phyloP scores from a whole-genome alignment of 2,113 vertebrate genomes.

The Gymnocephalus cernua region DNA sequence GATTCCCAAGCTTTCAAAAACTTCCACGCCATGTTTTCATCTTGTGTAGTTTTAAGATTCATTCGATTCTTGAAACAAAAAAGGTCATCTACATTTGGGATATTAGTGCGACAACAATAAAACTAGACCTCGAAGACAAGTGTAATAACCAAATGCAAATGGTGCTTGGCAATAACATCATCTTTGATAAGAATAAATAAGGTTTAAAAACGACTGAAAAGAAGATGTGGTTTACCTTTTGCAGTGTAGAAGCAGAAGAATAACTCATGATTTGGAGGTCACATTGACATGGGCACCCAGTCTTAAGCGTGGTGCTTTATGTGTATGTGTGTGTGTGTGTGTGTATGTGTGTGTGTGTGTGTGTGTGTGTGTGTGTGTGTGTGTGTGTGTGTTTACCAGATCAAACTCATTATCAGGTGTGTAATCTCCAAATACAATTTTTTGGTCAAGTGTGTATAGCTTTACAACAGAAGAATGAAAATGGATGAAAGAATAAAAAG shows the following conservation, averaged over 20 bases:
- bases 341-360: background rate
- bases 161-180: background rate
- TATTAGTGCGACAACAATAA: background rate
- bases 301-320: background rate
- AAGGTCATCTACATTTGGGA: background rate
- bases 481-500: conserved; percentile 22
- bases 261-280: background rate
- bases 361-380: background rate
- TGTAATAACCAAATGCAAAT: background rate
- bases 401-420: background rate
- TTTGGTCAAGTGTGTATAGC: background rate
- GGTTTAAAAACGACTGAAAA: background rate
- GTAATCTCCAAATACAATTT: conserved; percentile 4
- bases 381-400: background rate
- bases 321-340: background rate
- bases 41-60: background rate
- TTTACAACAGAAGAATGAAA: conserved; percentile 17
- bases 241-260: background rate
- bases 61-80: background rate
- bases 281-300: background rate
- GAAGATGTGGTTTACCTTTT: background rate
- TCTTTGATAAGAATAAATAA: background rate
- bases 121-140: background rate
- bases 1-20: background rate
- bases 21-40: background rate